A percentile compares a stretch with the other conserved stretches of the same genome.
phyloP scores from a whole-genome alignment of 2,113 vertebrate species.

The Herpailurus yagouaroundi region DNA sequence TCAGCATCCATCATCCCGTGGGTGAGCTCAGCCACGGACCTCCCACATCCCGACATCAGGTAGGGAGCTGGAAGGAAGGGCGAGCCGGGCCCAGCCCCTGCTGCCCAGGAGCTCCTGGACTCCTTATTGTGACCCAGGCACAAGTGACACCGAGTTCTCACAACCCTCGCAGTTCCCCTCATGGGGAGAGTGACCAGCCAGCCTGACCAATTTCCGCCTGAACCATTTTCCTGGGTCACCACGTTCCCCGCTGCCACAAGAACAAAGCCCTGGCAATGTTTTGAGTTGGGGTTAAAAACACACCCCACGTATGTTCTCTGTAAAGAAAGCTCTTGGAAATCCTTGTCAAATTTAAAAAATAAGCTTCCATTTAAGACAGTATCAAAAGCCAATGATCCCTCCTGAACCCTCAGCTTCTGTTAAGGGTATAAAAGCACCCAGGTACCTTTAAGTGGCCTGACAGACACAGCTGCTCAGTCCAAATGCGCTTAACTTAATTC shows the following conservation, averaged over 20 bases:
- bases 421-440: slow-evolving; percentile 63
- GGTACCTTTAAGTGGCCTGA: slow-evolving; percentile 64
- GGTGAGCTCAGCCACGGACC: background rate
- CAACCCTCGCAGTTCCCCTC: background rate
- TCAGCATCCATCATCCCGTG: background rate
- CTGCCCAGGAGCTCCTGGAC: background rate
- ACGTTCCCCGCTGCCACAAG: background rate
- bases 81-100: background rate
- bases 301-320: slow-evolving; percentile 43
- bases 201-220: background rate
- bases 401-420: slow-evolving; percentile 62
- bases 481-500: slow-evolving; percentile 72
- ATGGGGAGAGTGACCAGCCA: background rate
- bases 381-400: slow-evolving; percentile 73
- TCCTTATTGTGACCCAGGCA: background rate
- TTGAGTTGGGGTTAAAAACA: background rate
- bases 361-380: slow-evolving; percentile 56
- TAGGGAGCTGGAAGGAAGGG: background rate
- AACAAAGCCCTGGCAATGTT: background rate
- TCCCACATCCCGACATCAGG: background rate
- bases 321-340: slow-evolving; percentile 49
- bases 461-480: slow-evolving; percentile 24
- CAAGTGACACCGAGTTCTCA: background rate
- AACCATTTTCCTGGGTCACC: background rate
- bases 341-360: slow-evolving; percentile 59